Evolutionary conservation across 2,797 vertebrate species (phyloP).

Genomic region (Clarias laeviceps): DNA sequence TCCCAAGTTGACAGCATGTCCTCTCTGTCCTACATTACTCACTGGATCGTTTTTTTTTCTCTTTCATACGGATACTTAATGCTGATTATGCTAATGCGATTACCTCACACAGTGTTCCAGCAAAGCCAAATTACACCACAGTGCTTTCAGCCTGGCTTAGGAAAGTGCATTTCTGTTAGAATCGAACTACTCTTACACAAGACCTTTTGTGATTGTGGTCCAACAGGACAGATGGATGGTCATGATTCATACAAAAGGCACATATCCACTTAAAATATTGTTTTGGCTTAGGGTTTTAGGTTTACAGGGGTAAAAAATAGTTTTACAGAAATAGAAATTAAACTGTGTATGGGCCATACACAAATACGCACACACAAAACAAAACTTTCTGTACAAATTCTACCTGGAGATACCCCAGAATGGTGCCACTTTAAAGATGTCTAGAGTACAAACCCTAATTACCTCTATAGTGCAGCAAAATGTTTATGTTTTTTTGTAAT

Average conservation of each 20-base stretch:
- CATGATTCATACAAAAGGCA: not conserved
- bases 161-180: not conserved
- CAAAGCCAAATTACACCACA: constrained; percentile 2
- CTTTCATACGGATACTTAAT: constrained; percentile 30
- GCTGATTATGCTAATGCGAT: constrained; percentile 34
- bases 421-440: not conserved
- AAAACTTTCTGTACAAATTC: not conserved
- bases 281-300: not conserved
- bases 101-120: not conserved
- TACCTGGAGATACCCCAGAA: not conserved
- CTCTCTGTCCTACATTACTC: constrained; percentile 14
- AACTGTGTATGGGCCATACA: not conserved
- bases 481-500: not conserved
- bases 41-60: constrained; percentile 9
- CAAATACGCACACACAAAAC: not conserved
- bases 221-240: not conserved
- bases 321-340: not conserved
- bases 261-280: not conserved
- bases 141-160: constrained; percentile 27
- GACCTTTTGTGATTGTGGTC: not conserved
- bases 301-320: not conserved
- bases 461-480: not conserved
- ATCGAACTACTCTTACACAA: not conserved
- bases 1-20: constrained; percentile 11
- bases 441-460: not conserved